phyloP scores from a whole-genome alignment of 92 coral and sea anemone genomes.

The Parazoanthus atlanticus region DNA sequence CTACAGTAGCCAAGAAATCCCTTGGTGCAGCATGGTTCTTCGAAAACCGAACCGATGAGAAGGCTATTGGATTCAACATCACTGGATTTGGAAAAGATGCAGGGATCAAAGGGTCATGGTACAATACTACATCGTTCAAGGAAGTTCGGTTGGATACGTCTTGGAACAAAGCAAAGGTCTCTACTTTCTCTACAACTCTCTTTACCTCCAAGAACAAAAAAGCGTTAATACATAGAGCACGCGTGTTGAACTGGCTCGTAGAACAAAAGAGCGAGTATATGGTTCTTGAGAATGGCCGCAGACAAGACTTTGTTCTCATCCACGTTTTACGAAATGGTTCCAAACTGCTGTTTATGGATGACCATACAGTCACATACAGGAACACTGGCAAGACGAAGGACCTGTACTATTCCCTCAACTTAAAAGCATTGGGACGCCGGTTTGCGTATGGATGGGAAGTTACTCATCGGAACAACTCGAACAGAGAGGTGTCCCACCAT shows the following conservation, averaged over 20 bases:
- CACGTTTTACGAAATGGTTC: slow-evolving; percentile 72
- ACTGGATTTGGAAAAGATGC: slow-evolving; percentile 63
- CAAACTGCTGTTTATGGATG: slow-evolving; percentile 57
- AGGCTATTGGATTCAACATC: slow-evolving; percentile 66
- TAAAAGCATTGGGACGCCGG: slow-evolving; percentile 62
- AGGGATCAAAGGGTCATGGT: slow-evolving; percentile 63
- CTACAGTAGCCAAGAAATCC: slow-evolving; percentile 68
- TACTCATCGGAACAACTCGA: slow-evolving; percentile 66
- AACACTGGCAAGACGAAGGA: slow-evolving; percentile 43
- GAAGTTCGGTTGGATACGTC: slow-evolving; percentile 62
- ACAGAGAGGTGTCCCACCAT: slow-evolving; percentile 61
- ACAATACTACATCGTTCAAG: slow-evolving; percentile 58
- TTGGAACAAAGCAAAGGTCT: slow-evolving; percentile 68
- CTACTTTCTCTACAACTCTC: slow-evolving; percentile 54
- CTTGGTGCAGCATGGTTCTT: slow-evolving; percentile 62
- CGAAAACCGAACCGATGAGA: slow-evolving; percentile 60
- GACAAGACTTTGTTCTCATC: slow-evolving; percentile 49
- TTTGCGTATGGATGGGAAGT: slow-evolving; percentile 83
- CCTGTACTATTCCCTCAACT: slow-evolving; percentile 44
- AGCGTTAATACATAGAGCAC: slow-evolving; percentile 61
- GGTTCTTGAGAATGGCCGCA: slow-evolving; percentile 47
- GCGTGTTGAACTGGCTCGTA: slow-evolving; percentile 61
- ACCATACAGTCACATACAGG: slow-evolving; percentile 55
- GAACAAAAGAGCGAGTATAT: slow-evolving; percentile 56
- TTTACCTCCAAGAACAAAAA: slow-evolving; percentile 51